phyloP scores from a whole-genome alignment of 1,140 invertebrate species.

The Diplogasteroides magnus region DNA sequence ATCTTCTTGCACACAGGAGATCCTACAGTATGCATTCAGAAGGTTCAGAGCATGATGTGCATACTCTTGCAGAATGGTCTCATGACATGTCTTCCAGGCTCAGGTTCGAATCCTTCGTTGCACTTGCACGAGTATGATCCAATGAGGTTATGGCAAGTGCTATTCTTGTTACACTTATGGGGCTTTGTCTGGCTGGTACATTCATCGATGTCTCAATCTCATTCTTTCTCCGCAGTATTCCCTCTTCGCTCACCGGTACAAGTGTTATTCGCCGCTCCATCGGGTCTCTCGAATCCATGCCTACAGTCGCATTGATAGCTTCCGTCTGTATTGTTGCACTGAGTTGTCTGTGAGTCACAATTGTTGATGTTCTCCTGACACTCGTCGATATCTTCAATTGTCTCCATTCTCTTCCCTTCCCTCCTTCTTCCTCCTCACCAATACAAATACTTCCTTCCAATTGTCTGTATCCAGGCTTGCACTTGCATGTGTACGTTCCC shows the following conservation, averaged over 20 bases:
- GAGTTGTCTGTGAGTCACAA: neutral
- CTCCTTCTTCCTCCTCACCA: neutral
- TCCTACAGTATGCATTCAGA: neutral
- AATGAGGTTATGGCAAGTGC: neutral
- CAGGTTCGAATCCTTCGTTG: neutral
- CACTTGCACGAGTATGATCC: neutral
- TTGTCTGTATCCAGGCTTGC: conserved; percentile 9
- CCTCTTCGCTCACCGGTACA: neutral
- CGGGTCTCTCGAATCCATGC: neutral
- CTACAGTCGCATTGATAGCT: neutral
- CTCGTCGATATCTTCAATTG: neutral
- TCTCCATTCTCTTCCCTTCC: neutral
- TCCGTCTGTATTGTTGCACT: neutral
- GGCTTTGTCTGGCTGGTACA: neutral
- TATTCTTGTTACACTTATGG: neutral
- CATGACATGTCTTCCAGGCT: neutral
- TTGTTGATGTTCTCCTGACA: neutral
- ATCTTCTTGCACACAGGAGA: neutral
- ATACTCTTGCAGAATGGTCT: neutral
- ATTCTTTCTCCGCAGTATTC: too few species aligned
- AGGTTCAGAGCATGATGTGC: neutral
- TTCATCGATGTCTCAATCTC: neutral
- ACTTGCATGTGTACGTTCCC: conserved; percentile 14
- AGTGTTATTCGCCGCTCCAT: neutral
- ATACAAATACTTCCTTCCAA: neutral